These are phyloP conservation scores for Lethrus apterus DNA, from an alignment of 1,140 invertebrate genomes.

Conservation along the genomic window DNA sequence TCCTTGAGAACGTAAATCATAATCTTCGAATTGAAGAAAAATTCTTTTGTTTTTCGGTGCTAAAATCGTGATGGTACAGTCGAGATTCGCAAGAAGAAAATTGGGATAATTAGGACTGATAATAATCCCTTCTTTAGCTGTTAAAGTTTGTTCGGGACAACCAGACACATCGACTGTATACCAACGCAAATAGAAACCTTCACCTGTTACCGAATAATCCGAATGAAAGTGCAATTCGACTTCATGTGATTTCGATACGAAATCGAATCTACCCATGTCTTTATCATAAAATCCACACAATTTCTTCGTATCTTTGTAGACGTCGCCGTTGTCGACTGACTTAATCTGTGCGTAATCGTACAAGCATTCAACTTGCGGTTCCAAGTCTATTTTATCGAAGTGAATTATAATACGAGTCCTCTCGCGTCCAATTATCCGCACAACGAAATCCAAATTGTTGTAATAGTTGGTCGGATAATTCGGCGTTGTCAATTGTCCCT, in stretches of 20 bases:
- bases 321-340: constrained; percentile 20
- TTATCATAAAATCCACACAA: constrained; percentile 51
- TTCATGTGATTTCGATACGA: constrained; percentile 53
- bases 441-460: constrained; percentile 59
- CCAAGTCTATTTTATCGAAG: constrained; percentile 60
- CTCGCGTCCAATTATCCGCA: constrained; percentile 51
- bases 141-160: constrained; percentile 56
- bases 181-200: constrained; percentile 61
- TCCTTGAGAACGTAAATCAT: constrained; percentile 11
- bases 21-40: constrained; percentile 54
- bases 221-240: constrained; percentile 58
- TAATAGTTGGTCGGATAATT: constrained; percentile 60
- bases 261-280: constrained; percentile 50
- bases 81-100: constrained; percentile 55
- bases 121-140: constrained; percentile 51
- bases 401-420: constrained; percentile 56
- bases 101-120: constrained; percentile 61
- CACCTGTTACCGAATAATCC: constrained; percentile 58
- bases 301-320: constrained; percentile 32
- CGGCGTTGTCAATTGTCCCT: constrained; percentile 51
- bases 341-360: constrained; percentile 64
- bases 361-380: constrained; percentile 64
- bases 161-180: constrained; percentile 56
- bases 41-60: constrained; percentile 55
- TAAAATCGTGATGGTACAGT: constrained; percentile 58